Evolutionary conservation across 2,113 vertebrate species (phyloP).

Genomic region (Carassius carassius): DNA sequence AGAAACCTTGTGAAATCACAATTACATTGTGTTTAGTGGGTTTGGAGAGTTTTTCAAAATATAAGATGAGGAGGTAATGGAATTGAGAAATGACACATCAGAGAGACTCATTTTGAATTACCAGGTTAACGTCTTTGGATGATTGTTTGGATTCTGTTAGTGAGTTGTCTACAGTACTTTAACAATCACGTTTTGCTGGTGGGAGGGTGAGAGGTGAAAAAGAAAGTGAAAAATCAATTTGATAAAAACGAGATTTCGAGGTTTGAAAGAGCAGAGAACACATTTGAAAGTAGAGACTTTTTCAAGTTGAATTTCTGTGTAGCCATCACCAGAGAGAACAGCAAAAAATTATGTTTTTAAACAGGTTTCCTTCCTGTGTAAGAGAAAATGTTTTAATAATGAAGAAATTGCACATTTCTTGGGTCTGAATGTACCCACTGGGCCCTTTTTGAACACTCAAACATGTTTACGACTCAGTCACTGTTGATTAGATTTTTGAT

Average conservation of each 20-base stretch:
- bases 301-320: neutral
- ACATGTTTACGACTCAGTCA: slow-evolving; percentile 5
- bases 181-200: slow-evolving; percentile 15
- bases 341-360: neutral
- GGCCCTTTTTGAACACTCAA: neutral
- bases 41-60: neutral
- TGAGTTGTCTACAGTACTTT: neutral
- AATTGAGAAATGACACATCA: neutral
- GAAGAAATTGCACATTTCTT: neutral
- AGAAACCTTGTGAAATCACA: neutral
- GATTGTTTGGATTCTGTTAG: slow-evolving; percentile 45
- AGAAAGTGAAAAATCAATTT: slow-evolving; percentile 36
- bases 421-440: neutral
- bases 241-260: slow-evolving; percentile 20
- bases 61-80: neutral
- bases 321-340: neutral
- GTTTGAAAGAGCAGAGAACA: slow-evolving; percentile 24
- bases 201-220: slow-evolving; percentile 3
- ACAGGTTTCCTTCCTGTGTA: too few relatives aligned
- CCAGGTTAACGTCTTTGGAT: slow-evolving; percentile 9
- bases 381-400: neutral
- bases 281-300: neutral
- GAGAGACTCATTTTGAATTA: neutral
- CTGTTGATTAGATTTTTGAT: slow-evolving; percentile 18
- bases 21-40: neutral